A percentile compares a stretch with the other conserved stretches of the same genome.
Conservation (phyloP, 1,140 invertebrate genomes). For the Drosophila tsacasi region DNA sequence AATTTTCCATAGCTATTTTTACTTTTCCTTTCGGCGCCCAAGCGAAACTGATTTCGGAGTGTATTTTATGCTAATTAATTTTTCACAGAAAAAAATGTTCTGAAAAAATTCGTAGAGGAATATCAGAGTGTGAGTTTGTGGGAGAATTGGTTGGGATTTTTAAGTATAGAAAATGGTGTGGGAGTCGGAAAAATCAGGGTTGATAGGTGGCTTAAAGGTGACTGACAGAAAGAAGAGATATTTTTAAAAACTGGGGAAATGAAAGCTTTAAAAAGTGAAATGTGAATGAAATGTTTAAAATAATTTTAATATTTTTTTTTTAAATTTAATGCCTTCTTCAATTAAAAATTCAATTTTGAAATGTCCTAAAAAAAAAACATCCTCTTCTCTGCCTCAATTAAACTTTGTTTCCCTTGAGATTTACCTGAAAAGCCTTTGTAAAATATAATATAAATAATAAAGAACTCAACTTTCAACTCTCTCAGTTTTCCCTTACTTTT, state of each 20-base stretch:
- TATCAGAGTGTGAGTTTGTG: background rate
- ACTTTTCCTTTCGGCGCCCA: conserved; percentile 29
- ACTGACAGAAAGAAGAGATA: background rate
- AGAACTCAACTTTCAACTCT: background rate
- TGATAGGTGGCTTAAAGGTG: conserved; percentile 8
- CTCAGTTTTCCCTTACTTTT: background rate
- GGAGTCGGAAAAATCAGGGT: background rate
- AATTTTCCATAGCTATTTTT: conserved; percentile 43
- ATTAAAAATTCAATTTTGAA: background rate
- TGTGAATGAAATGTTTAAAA: background rate
- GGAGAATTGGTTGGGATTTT: background rate
- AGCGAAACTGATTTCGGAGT: conserved; percentile 41
- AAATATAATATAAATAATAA: conserved; percentile 5
- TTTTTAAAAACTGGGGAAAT: background rate
- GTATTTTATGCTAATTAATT: conserved; percentile 67
- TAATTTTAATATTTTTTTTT: background rate
- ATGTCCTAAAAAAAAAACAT: background rate
- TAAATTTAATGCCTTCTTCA: too few species aligned
- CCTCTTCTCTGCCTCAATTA: background rate
- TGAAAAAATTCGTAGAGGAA: background rate
- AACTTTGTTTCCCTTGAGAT: conserved; percentile 1
- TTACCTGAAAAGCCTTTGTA: background rate
- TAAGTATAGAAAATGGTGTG: background rate
- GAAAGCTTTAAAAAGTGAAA: background rate
- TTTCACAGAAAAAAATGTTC: conserved; percentile 18